A percentile compares a stretch with the other conserved stretches of the same genome.
phyloP scores from a whole-genome alignment of 2,113 vertebrate genomes.

The Neolamprologus devosi region DNA sequence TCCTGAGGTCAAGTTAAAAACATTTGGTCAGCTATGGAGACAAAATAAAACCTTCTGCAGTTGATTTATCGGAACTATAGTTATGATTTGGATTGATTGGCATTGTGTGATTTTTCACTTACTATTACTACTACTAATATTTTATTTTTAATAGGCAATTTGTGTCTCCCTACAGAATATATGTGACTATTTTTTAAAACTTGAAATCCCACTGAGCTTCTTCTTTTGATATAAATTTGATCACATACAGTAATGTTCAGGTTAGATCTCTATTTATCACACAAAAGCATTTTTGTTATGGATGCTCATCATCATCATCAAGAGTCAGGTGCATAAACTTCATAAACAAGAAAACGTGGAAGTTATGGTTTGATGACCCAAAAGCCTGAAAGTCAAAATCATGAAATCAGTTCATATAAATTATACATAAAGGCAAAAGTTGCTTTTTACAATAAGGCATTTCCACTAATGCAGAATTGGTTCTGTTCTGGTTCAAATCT shows the following conservation, averaged over 20 bases:
- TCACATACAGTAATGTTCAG: not conserved
- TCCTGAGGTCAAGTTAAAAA: rapidly evolving
- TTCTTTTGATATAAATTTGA: rapidly evolving
- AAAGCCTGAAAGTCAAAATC: not conserved
- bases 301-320: not conserved
- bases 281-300: rapidly evolving
- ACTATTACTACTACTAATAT: not conserved
- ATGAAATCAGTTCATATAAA: not conserved
- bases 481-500: not conserved
- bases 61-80: rapidly evolving
- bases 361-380: not conserved
- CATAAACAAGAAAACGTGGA: not conserved
- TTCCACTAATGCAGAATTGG: not conserved
- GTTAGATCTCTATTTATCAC: not conserved
- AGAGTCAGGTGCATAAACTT: not conserved
- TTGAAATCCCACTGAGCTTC: not conserved
- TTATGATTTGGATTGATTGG: not conserved
- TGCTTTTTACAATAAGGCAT: rapidly evolving
- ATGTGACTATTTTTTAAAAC: not conserved
- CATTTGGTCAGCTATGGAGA: not conserved
- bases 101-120: not conserved
- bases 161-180: not conserved
- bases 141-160: not conserved
- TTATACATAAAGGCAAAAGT: rapidly evolving
- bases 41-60: not conserved